Evolutionary conservation across 1,140 invertebrate species (phyloP), one percentile per base, ranked within the genome.

Genomic region (Trichoplusia ni): DNA sequence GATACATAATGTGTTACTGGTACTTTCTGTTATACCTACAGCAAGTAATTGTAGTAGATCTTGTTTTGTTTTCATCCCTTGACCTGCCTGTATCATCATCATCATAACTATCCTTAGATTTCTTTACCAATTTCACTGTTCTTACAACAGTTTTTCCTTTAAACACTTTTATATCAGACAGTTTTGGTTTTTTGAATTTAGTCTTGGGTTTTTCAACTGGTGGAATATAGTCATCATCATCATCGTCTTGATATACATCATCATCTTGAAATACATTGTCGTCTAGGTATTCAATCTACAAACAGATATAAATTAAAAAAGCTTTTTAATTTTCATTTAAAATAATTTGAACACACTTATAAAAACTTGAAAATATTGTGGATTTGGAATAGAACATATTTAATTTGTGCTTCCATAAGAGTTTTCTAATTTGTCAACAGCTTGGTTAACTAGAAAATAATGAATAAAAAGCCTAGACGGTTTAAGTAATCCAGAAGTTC

Each of bases 121-220:
- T 81, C 47, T 79, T 81, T 19, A 83, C 23, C 4, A 86, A 74
- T 67, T 81, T 86, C 4, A 89, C 72, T 75, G 83, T 89, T 54
- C 77, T 79, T 16, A 89, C 71, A 63, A 88, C 65, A 40, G 74
- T 70, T 75, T 77, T 83, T 51, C 72, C 79, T 71, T 82, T 87
- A 33, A 82, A 85, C 47, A 79, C 72, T 79, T 87, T 78, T 11
- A 87, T 86, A 54, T 87, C 82, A 54, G 80, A 81, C 54, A 87
- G 47, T 75, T 86, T 90, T 19, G 87, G 86, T 65, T 89, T 89
- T 60, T 89, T 89, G 27, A 90, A 89, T 73, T 82, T 88, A 42
- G 49, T 77, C 70, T 86, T 86, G 4, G 38, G 18, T 63, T 80
- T 83, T 51, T 86, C 79, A 64, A 70, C 61, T 19, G 84, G 77